Base-by-base conservation (phyloP, 2,113 vertebrate genomes). In the Spea multiplicata region DNA sequence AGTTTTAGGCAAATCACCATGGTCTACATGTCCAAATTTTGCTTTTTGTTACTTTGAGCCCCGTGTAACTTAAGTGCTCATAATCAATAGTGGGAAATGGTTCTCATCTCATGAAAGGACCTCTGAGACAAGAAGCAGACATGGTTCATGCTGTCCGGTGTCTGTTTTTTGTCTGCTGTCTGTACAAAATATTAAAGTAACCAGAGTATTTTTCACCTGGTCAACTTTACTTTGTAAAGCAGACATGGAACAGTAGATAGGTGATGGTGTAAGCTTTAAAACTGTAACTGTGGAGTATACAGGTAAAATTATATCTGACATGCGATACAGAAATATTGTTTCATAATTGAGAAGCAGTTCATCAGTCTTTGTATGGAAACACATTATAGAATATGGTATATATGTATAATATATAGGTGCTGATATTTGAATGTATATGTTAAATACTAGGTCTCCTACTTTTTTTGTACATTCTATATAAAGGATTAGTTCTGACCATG, bases 31-130 rank as follows among this genome's bases (percentile, higher is more conserved):
- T 73, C 61, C n/a, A 66, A 46, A 46, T 79, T 73, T 79, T 70
- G 53, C 70, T 73, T 79, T 79, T 66, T 79, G 69, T 72, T 79
- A 55, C 62, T 73, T 55, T 66, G 76, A 79, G 65, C 70, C 59
- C 76, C 55, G 70, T 73, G 70, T 73, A 72, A 72, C 70, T 66
- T 79, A 79, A 79, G 76, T 79, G 76, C 73, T 79, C 72, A 79
- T 79, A 79, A 79, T 79, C 76, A 79, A 70, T 79, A 79, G 76
- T 79, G 70, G 76, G 61, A 79, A 79, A 79, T 66, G 76, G 76
- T 66, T 79, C 61, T 71, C 76, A 10, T n/a, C 69, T 79, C 76
- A 66, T 72, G 70, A 79, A 79, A 79, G 76, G 69, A 64, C 61
- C 13, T 14, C 17, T 7, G 59, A 79, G 76, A 79, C 61, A 66